Evolutionary conservation across 2,113 vertebrate species (phyloP).

Genomic region (Diadophis punctatus): DNA sequence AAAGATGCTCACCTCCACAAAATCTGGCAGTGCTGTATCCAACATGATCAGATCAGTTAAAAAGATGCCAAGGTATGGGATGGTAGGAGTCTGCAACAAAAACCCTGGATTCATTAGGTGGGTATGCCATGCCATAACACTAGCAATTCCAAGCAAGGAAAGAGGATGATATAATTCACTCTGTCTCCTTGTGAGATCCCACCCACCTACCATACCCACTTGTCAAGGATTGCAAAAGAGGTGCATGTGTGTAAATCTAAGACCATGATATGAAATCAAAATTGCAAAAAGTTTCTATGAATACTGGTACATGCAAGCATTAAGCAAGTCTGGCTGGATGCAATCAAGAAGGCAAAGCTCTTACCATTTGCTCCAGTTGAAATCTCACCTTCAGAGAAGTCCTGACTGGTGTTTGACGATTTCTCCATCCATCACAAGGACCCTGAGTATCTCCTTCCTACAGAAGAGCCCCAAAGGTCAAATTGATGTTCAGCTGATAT

Average conservation of each 20-base stretch:
- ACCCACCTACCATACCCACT: neutral
- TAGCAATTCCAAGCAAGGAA: neutral
- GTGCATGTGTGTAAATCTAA: neutral
- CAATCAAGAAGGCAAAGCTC: neutral
- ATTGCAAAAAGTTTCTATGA: neutral
- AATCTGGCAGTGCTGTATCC: constrained; percentile 83
- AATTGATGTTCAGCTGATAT: neutral
- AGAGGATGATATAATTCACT: neutral
- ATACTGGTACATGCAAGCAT: neutral
- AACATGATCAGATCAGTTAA: constrained; percentile 86
- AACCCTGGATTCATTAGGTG: constrained; percentile 7
- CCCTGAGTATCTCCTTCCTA: neutral
- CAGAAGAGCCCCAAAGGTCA: too few relatives aligned
- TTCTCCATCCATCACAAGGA: neutral
- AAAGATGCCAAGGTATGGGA: constrained; percentile 88
- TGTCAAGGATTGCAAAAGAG: neutral
- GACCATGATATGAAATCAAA: neutral
- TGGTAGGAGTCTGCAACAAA: constrained; percentile 60
- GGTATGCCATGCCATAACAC: neutral
- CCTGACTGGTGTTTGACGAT: neutral
- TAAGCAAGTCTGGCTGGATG: neutral
- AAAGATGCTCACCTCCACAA: constrained; percentile 70
- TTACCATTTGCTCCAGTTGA: neutral
- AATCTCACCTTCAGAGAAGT: neutral
- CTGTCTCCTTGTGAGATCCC: neutral